These are phyloP conservation scores for Drosophila diplacantha DNA, from an alignment of 2,888 invertebrate genomes.

Conservation along the genomic window DNA sequence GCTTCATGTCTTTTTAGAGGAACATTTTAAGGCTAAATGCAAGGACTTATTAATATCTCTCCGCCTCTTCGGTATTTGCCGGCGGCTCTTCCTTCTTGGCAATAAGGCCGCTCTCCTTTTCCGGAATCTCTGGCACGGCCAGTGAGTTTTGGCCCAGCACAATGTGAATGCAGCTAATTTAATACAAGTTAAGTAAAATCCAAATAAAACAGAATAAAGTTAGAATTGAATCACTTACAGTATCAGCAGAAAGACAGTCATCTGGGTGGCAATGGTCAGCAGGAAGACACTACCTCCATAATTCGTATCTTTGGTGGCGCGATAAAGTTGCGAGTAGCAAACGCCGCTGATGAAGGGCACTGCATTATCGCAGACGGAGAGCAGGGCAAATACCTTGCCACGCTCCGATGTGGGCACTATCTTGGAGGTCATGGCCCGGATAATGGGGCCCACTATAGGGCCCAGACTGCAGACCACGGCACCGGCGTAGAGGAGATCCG, in stretches of 20 bases:
- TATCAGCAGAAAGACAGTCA: constrained; percentile 82
- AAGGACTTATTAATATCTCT: not conserved
- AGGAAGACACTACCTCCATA: constrained; percentile 83
- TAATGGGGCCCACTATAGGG: constrained; percentile 86
- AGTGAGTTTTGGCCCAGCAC: constrained; percentile 69
- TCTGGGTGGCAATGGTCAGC: constrained; percentile 85
- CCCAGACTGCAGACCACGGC: constrained; percentile 87
- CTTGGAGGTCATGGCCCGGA: constrained; percentile 90
- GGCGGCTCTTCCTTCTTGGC: constrained; percentile 8
- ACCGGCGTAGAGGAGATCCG: constrained; percentile 83
- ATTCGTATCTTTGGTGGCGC: constrained; percentile 81
- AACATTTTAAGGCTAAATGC: not conserved
- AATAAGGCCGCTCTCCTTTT: constrained; percentile 67
- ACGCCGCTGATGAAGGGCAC: constrained; percentile 86
- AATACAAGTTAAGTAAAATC: not conserved
- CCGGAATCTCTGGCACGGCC: constrained; percentile 69
- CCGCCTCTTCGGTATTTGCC: constrained; percentile 8
- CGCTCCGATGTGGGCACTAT: constrained; percentile 84
- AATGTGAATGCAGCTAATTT: constrained; percentile 75
- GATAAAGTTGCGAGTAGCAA: constrained; percentile 85
- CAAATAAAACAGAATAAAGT: not conserved
- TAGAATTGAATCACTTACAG: constrained; percentile 80
- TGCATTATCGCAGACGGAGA: constrained; percentile 89
- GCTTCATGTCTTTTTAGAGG: constrained; percentile 11
- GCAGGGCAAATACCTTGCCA: constrained; percentile 87